Conservation (phyloP, 1,140 invertebrate genomes). For the Watersipora subatra region DNA sequence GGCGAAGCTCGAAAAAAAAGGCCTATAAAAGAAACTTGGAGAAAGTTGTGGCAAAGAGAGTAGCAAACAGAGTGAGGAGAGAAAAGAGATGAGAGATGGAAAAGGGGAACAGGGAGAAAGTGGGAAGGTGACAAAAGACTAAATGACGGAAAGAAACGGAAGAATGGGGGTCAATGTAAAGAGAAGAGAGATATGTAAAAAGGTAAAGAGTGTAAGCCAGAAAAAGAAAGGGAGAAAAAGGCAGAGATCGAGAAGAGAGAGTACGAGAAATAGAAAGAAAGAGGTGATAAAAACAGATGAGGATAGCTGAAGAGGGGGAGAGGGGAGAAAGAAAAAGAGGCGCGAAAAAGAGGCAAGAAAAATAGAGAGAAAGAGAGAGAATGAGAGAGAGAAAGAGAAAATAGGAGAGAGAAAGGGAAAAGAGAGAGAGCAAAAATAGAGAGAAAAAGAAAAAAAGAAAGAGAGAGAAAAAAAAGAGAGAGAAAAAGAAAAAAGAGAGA, state of each 20-base stretch:
- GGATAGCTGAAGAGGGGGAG: neutral
- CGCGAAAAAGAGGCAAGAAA: neutral
- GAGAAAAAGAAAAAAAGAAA: constrained; percentile 4
- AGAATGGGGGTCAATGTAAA: constrained; percentile 2
- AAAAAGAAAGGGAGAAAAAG: constrained; percentile 5
- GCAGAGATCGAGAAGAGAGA: neutral
- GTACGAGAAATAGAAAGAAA: constrained; percentile 8
- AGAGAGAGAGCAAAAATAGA: constrained; percentile 3
- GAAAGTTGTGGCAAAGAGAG: too few species aligned
- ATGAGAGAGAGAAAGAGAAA: constrained; percentile 1
- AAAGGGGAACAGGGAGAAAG: constrained; percentile 5
- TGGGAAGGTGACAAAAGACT: constrained; percentile 5
- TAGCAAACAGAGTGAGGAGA: too few species aligned
- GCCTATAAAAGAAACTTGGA: too few species aligned
- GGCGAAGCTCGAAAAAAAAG: too few species aligned
- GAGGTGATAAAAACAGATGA: neutral
- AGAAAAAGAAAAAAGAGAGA: neutral
- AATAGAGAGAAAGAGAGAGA: neutral
- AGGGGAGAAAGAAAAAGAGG: neutral
- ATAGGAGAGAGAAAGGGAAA: neutral
- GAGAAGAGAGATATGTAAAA: neutral
- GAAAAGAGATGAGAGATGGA: too few species aligned
- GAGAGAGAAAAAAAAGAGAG: neutral
- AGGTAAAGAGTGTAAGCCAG: neutral
- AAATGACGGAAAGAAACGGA: constrained; percentile 1